phyloP scores from a whole-genome alignment of 2,113 vertebrate genomes.

The Choloepus hoffmanni region DNA sequence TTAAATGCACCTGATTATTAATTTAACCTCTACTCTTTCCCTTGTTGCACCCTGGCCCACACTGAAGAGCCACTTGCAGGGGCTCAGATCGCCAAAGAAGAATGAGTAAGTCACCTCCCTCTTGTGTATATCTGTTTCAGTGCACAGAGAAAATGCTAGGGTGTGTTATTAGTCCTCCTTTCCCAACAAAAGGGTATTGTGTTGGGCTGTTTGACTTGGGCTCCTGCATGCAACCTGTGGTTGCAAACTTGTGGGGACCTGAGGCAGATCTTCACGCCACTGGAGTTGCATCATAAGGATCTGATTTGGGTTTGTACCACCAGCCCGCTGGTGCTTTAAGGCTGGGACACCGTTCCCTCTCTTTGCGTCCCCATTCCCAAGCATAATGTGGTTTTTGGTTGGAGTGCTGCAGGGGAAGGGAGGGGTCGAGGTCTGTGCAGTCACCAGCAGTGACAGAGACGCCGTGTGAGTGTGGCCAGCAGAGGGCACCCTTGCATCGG shows the following conservation, averaged over 20 bases:
- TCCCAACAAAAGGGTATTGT: conserved; percentile 45
- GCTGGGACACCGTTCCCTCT: not conserved
- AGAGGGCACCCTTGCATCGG: conserved; percentile 59
- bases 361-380: not conserved
- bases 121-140: not conserved
- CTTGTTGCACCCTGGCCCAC: not conserved
- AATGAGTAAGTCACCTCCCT: not conserved
- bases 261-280: not conserved
- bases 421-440: not conserved
- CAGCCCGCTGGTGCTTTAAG: not conserved
- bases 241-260: not conserved
- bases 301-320: not conserved
- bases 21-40: not conserved
- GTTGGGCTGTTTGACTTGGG: conserved; percentile 15
- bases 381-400: not conserved
- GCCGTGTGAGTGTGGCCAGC: not conserved
- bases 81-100: not conserved
- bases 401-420: not conserved
- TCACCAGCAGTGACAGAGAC: fast-evolving
- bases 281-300: not conserved
- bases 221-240: not conserved
- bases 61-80: too few species aligned
- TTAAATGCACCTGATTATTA: not conserved
- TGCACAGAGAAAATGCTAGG: not conserved
- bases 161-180: not conserved